These are phyloP conservation scores for Euura lappo DNA, from an alignment of 1,140 invertebrate genomes.

Conservation along the genomic window DNA sequence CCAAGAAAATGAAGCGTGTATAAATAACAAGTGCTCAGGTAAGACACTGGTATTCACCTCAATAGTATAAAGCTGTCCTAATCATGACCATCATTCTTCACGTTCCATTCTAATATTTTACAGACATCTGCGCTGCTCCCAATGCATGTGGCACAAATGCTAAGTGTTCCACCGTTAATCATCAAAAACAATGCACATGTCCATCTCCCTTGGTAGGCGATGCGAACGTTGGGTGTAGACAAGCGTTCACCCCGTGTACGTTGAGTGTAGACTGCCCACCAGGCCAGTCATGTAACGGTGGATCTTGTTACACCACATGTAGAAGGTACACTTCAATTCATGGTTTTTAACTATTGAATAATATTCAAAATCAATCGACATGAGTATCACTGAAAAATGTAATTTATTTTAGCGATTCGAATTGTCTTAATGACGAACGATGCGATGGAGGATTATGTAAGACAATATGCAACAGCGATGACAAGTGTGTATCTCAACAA, in stretches of 20 bases:
- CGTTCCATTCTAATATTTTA: conserved; percentile 13
- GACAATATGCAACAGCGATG: conserved; percentile 83
- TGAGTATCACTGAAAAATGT: neutral
- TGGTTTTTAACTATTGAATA: conserved; percentile 24
- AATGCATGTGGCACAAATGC: conserved; percentile 88
- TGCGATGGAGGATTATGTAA: conserved; percentile 83
- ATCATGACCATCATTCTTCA: neutral
- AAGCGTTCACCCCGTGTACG: conserved; percentile 68
- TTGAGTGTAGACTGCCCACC: conserved; percentile 69
- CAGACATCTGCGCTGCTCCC: conserved; percentile 73
- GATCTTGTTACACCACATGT: conserved; percentile 77
- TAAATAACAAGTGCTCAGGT: conserved; percentile 76
- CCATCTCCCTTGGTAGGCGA: conserved; percentile 75
- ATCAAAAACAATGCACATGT: conserved; percentile 78
- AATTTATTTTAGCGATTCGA: conserved; percentile 67
- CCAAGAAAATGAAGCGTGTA: conserved; percentile 70
- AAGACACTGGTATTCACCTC: conserved; percentile 16
- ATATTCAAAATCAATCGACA: conserved; percentile 3
- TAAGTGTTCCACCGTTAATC: conserved; percentile 71
- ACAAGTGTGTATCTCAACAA: conserved; percentile 77
- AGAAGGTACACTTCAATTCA: conserved; percentile 61
- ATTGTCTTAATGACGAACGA: conserved; percentile 83
- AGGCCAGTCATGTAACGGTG: conserved; percentile 75
- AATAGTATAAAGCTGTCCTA: neutral
- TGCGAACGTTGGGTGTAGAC: conserved; percentile 74